Evolutionary conservation across 2,888 invertebrate species (phyloP), one percentile per base, ranked within the genome.

Genomic region (Cryptus armator): DNA sequence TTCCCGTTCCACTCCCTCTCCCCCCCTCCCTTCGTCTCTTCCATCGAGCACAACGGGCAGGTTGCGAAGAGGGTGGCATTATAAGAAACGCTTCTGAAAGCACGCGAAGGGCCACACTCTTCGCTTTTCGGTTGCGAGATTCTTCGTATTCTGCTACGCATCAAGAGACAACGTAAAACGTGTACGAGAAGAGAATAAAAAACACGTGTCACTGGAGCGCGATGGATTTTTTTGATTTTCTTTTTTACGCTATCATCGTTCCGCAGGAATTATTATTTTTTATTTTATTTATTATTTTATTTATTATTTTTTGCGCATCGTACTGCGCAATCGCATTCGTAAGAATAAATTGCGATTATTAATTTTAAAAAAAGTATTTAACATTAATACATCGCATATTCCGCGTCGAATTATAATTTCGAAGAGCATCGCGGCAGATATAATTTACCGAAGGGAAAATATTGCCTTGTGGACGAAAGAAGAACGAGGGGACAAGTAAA

Each of bases 51-150:
- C 43, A 74, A 51, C 51, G 64, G 71, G 64, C 79, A 48, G 83
- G 67, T 77, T 66, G 46, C 48, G 48, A 67, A 79, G 79, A 71
- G 77, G 77, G 86, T 82, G 76, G 82, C 88, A 88, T 91, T 90
- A 89, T 87, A 88, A 88, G 89, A 90, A 91, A 91, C 91, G 90
- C 87, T 91, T 91, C 89, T 89, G 85, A 91, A 91, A 90, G 89
- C 86, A 84, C 87, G 48, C 29, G 62, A 48, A 56, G 68, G 43
- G 72, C 37, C 44, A 59, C 53, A 51, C 48, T 71, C 83, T 86
- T 48, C 67, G 67, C 66, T 37, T 56, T 71, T 62, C 68, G 68
- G 37, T 56, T 37, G 48, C 53, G 64, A 62, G 71, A 70, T 80
- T 79, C 51, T 53, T 53, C 64, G 64, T 44, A 79, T 75, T 75